A percentile compares a stretch with the other conserved stretches of the same genome.
phyloP scores from a whole-genome alignment of 1,140 invertebrate species.

The Hestina assimilis region DNA sequence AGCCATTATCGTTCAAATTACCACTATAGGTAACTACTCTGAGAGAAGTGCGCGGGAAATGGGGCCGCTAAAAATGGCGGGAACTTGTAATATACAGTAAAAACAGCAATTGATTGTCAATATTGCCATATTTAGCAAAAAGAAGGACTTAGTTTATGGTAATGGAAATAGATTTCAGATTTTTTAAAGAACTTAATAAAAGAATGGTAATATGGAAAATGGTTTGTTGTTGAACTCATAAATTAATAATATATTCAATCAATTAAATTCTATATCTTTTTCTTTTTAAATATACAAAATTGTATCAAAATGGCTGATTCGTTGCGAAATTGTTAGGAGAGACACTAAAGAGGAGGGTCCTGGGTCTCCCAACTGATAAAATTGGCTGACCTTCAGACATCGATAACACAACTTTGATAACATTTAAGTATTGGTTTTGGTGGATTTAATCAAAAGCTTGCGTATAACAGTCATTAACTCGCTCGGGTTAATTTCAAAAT shows the following conservation, averaged over 20 bases:
- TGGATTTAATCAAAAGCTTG: slow-evolving; percentile 65
- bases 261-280: neutral
- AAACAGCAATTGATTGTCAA: slow-evolving; percentile 39
- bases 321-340: slow-evolving; percentile 12
- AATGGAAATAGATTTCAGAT: slow-evolving; percentile 31
- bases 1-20: slow-evolving; percentile 68
- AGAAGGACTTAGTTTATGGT: slow-evolving; percentile 30
- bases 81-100: slow-evolving; percentile 38
- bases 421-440: slow-evolving; percentile 72
- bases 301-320: slow-evolving; percentile 12
- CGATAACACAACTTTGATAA: slow-evolving; percentile 56
- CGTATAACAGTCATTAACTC: slow-evolving; percentile 62
- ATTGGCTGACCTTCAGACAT: slow-evolving; percentile 28
- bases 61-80: slow-evolving; percentile 44
- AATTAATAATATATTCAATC: neutral
- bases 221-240: neutral
- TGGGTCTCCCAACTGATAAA: slow-evolving; percentile 3
- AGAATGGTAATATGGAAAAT: neutral
- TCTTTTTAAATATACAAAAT: slow-evolving; percentile 1
- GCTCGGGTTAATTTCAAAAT: slow-evolving; percentile 66
- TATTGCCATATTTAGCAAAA: slow-evolving; percentile 28
- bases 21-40: slow-evolving; percentile 33
- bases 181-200: no score
- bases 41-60: slow-evolving; percentile 50
- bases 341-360: slow-evolving; percentile 56